Evolutionary conservation across 1,140 invertebrate genomes (phyloP).

Genomic region (Drosophila willistoni): DNA sequence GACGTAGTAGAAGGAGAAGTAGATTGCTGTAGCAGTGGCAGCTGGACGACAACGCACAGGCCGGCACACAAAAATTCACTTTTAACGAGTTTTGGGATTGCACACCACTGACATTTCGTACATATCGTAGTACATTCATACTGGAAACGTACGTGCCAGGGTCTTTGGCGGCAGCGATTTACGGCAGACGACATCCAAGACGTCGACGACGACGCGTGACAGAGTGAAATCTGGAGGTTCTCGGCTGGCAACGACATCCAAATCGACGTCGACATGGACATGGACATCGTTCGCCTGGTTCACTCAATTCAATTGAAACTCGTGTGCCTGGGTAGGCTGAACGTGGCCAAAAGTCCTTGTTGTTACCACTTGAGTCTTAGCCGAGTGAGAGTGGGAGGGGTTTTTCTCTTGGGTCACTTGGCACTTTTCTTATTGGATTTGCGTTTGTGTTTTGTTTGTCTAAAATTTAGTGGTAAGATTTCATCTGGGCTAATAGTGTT

Average conservation of each 20-base stretch:
- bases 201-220: slow-evolving; percentile 48
- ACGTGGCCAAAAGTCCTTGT: slow-evolving; percentile 22
- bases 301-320: slow-evolving; percentile 57
- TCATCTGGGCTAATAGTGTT: slow-evolving; percentile 1
- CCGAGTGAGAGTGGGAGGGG: not conserved
- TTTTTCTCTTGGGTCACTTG: slow-evolving; percentile 13
- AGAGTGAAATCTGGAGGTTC: slow-evolving; percentile 28
- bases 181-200: slow-evolving; percentile 33
- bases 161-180: slow-evolving; percentile 51
- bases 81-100: slow-evolving; percentile 73
- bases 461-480: slow-evolving; percentile 27
- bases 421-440: slow-evolving; percentile 38
- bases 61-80: slow-evolving; percentile 52
- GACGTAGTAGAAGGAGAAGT: slow-evolving; percentile 15
- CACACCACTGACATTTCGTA: slow-evolving; percentile 48
- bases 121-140: slow-evolving; percentile 38
- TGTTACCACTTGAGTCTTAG: slow-evolving; percentile 1
- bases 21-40: slow-evolving; percentile 12
- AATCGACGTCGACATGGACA: not conserved
- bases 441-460: slow-evolving; percentile 20
- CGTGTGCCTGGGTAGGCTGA: slow-evolving; percentile 19
- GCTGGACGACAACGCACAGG: slow-evolving; percentile 22
- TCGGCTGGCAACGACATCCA: not conserved
- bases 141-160: slow-evolving; percentile 11
- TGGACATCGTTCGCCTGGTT: slow-evolving; percentile 18